Evolutionary conservation across 2,797 vertebrate species (phyloP).

Genomic region (Vultur gryphus): DNA sequence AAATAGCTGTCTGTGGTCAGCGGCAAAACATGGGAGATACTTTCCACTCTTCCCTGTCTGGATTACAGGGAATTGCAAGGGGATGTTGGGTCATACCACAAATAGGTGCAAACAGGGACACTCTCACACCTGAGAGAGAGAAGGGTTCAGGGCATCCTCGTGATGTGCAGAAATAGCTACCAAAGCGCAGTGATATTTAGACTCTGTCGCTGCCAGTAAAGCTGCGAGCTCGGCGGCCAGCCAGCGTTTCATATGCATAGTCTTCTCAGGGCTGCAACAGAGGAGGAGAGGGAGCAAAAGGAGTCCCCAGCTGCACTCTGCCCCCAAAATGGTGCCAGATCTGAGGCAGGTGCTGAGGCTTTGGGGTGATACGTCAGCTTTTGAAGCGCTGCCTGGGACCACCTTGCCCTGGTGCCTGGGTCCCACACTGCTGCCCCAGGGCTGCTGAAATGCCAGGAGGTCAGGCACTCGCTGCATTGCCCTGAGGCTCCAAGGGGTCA

Average conservation of each 20-base stretch:
- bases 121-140: not conserved
- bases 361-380: not conserved
- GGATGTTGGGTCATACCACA: not conserved
- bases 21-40: not conserved
- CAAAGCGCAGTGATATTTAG: not conserved
- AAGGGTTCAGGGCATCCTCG: not conserved
- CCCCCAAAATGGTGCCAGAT: not conserved
- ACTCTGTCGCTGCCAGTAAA: not conserved
- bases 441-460: not conserved
- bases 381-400: not conserved
- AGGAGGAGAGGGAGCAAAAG: not conserved
- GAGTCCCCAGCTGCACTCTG: not conserved
- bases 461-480: not conserved
- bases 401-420: not conserved
- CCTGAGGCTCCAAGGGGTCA: not conserved
- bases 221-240: not conserved
- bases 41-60: not conserved
- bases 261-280: rapidly evolving
- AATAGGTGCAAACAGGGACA: not conserved
- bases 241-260: not conserved
- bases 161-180: not conserved
- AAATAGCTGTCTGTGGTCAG: not conserved
- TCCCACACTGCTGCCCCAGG: not conserved
- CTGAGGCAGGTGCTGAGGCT: not conserved
- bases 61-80: not conserved